These are phyloP conservation scores for Ormyrus nitidulus DNA, from an alignment of 2,888 invertebrate genomes.

Conservation along the genomic window DNA sequence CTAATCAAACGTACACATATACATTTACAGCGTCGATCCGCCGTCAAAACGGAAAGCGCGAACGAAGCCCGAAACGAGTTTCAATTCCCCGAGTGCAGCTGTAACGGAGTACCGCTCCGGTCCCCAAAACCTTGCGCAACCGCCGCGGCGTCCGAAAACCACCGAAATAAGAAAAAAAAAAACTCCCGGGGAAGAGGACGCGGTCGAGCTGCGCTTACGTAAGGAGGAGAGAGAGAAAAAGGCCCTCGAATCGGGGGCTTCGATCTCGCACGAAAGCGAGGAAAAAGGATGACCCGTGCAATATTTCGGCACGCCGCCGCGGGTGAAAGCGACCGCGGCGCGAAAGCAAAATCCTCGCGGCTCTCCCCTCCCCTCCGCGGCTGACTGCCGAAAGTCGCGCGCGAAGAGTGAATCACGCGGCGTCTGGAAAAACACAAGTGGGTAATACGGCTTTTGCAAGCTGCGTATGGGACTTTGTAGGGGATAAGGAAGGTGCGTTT, in stretches of 20 bases:
- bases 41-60: not conserved
- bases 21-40: not conserved
- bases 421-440: no score
- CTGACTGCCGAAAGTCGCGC: no score
- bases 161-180: not conserved
- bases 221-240: no score
- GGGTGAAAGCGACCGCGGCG: conserved; percentile 30
- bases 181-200: not conserved
- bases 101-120: no score
- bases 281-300: conserved; percentile 26
- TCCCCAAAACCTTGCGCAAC: no score
- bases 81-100: no score
- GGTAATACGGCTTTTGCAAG: no score
- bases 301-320: conserved; percentile 19
- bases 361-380: no score
- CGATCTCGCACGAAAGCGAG: not conserved
- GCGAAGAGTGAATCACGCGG: no score
- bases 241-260: no score
- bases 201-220: not conserved
- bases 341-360: conserved; percentile 25
- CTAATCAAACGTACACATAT: not conserved
- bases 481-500: no score
- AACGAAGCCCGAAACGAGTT: not conserved
- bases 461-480: no score
- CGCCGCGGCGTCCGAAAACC: not conserved